Evolutionary conservation across 2,113 vertebrate species (phyloP).

Genomic region (Holacanthus passer): DNA sequence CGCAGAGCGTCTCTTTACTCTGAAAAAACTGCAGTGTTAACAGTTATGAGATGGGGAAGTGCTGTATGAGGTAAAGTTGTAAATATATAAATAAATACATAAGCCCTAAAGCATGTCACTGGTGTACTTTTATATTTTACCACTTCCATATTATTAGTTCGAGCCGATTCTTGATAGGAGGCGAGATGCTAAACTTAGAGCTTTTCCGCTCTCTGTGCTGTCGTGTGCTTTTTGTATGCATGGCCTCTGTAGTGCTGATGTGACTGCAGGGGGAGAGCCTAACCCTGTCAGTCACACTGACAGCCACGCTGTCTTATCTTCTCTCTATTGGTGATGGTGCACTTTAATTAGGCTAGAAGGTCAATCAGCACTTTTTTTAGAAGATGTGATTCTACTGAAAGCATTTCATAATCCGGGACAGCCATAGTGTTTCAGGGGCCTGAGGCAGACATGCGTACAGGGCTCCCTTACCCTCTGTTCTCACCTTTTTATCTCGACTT

Average conservation of each 20-base stretch:
- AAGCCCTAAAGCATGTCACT: conserved; percentile 73
- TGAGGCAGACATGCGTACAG: conserved; percentile 21
- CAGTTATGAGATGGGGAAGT: conserved; percentile 69
- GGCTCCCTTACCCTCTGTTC: conserved; percentile 9
- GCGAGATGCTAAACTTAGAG: conserved; percentile 66
- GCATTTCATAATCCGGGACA: conserved; percentile 61
- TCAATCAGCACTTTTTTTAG: conserved; percentile 72
- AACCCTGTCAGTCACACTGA: conserved; percentile 79
- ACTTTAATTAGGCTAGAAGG: conserved; percentile 77
- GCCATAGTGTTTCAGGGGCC: conserved; percentile 28
- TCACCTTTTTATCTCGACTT: conserved; percentile 33
- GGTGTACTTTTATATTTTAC: conserved; percentile 63
- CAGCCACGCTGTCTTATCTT: conserved; percentile 75
- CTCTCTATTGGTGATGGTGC: conserved; percentile 64
- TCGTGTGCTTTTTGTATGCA: conserved; percentile 66
- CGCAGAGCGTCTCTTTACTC: conserved; percentile 54
- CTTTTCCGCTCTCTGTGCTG: conserved; percentile 43
- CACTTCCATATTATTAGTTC: conserved; percentile 75
- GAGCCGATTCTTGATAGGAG: conserved; percentile 54
- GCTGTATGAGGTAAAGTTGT: conserved; percentile 75
- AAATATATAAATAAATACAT: conserved; percentile 82
- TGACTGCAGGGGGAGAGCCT: conserved; percentile 72
- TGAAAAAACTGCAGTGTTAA: conserved; percentile 76
- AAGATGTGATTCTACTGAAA: conserved; percentile 64
- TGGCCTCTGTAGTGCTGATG: conserved; percentile 70